A percentile compares a stretch with the other conserved stretches of the same genome.
phyloP scores from a whole-genome alignment of 2,888 invertebrate genomes.

The Notodonta dromedarius region DNA sequence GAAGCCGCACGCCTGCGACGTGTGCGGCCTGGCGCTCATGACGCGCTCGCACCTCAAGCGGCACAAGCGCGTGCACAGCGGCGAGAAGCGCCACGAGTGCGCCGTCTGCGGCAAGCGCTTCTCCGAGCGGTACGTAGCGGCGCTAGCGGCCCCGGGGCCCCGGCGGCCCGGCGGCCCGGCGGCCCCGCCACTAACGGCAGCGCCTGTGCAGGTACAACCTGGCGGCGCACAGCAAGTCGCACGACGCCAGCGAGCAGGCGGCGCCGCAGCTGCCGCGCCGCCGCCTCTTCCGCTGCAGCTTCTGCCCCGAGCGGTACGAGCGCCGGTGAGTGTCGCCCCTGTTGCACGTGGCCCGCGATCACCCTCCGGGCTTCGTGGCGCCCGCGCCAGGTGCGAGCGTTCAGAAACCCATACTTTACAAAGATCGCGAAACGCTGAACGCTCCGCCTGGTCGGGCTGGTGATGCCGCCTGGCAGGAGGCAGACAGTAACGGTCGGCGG shows the following conservation, averaged over 20 bases:
- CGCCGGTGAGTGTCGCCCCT: constrained; percentile 40
- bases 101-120: constrained; percentile 83
- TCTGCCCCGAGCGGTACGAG: constrained; percentile 77
- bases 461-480: no score
- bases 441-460: no score
- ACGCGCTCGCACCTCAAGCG: constrained; percentile 87
- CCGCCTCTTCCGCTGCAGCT: constrained; percentile 73
- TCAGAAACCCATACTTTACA: no score
- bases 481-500: no score
- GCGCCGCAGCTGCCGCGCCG: constrained; percentile 45
- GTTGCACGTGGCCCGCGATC: no score
- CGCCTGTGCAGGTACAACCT: constrained; percentile 66
- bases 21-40: constrained; percentile 85
- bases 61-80: constrained; percentile 87
- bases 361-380: no score
- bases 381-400: no score
- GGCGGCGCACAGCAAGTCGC: constrained; percentile 74
- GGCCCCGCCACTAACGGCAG: not conserved
- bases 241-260: constrained; percentile 47
- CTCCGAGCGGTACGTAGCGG: constrained; percentile 74
- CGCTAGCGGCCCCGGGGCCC: no score
- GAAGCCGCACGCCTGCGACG: constrained; percentile 84
- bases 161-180: no score
- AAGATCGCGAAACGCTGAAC: no score
- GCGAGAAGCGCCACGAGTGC: constrained; percentile 85